These are phyloP conservation scores for Smittia aterrima DNA, from an alignment of 2,888 invertebrate genomes.

Conservation along the genomic window DNA sequence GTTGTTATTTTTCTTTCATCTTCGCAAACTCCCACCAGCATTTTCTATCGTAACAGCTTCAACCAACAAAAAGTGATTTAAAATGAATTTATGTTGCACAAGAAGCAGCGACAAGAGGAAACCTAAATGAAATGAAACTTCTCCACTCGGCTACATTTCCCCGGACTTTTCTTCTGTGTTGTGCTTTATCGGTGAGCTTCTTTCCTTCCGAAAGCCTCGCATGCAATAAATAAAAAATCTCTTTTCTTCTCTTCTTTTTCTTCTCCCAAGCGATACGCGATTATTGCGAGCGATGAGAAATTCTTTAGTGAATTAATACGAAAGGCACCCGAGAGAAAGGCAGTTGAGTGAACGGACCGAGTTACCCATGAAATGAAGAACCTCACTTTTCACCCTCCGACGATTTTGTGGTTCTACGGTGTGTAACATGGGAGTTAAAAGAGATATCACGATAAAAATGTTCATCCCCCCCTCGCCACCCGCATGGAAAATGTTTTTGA, in stretches of 20 bases:
- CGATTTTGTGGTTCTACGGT: not conserved
- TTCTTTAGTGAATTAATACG: slow-evolving; percentile 25
- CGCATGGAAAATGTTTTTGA: not conserved
- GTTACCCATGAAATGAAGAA: not conserved
- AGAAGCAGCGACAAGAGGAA: not conserved
- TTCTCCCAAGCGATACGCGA: not conserved
- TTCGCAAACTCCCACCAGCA: slow-evolving; percentile 3
- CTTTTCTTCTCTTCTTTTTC: not conserved
- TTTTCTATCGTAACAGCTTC: not conserved
- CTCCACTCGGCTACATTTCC: too few species aligned
- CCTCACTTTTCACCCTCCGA: not conserved
- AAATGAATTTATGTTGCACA: slow-evolving; percentile 15
- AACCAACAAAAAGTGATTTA: not conserved
- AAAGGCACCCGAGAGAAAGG: not conserved
- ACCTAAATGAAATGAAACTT: too few species aligned
- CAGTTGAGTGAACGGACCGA: not conserved
- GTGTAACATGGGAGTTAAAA: slow-evolving; percentile 6
- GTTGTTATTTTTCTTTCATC: too few species aligned
- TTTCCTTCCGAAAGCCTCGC: slow-evolving; percentile 19
- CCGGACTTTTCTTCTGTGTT: too few species aligned
- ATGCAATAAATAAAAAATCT: slow-evolving; percentile 4
- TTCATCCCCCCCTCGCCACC: not conserved
- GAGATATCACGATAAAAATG: slow-evolving; percentile 9
- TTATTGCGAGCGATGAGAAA: slow-evolving; percentile 20
- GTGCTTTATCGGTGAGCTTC: too few species aligned